Evolutionary conservation across 1,140 invertebrate genomes (phyloP).

Genomic region (Chironomus tepperi): DNA sequence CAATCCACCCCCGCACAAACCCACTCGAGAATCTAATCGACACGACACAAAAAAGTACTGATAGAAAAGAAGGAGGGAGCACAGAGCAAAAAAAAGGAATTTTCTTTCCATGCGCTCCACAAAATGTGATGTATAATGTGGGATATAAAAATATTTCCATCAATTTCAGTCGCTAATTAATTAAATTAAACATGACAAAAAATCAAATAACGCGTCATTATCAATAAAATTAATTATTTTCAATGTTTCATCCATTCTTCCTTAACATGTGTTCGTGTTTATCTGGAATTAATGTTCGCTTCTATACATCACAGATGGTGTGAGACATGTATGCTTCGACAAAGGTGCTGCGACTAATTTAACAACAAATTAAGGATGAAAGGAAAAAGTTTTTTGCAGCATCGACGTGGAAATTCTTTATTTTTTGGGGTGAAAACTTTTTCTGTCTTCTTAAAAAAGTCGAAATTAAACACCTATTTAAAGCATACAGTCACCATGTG

Average conservation of each 20-base stretch:
- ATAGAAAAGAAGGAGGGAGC: background rate
- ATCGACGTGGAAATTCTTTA: background rate
- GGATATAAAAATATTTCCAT: background rate
- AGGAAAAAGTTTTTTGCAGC: conserved; percentile 1
- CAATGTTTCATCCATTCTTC: background rate
- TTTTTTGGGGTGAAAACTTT: background rate
- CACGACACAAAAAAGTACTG: no score
- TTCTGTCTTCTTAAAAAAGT: background rate
- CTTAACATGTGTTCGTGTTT: no score
- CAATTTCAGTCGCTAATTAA: conserved; percentile 5
- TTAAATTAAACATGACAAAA: conserved; percentile 17
- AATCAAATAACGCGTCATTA: conserved; percentile 23
- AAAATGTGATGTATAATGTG: background rate
- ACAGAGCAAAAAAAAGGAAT: background rate
- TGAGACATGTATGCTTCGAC: background rate
- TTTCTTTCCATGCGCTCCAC: background rate
- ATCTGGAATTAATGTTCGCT: no score
- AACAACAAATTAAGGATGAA: conserved; percentile 22
- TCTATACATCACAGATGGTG: background rate
- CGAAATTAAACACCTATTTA: conserved; percentile 22
- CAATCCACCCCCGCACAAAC: background rate
- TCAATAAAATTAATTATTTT: conserved; percentile 23
- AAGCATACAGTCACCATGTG: background rate
- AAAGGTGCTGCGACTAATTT: conserved; percentile 15
- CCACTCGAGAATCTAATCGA: background rate